Evolutionary conservation across 2,797 vertebrate genomes (phyloP).

Genomic region (Etheostoma nigrum): DNA sequence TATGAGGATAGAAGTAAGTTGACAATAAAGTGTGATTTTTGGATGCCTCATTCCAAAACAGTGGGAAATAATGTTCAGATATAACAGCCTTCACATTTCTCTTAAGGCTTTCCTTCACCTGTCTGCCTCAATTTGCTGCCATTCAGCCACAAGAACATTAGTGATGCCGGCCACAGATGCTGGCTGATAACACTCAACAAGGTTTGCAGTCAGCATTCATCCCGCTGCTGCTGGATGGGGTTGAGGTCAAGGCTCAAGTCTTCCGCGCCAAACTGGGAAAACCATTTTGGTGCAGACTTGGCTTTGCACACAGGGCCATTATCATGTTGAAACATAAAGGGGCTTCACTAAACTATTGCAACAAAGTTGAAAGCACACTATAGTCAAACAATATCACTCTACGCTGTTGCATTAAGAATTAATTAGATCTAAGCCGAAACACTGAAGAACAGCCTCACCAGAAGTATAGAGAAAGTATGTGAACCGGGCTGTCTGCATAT

Average conservation of each 20-base stretch:
- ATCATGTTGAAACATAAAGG: neutral
- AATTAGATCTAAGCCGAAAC: slow-evolving; percentile 1
- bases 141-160: neutral
- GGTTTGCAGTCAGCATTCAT: neutral
- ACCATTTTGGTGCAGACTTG: neutral
- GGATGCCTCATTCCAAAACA: slow-evolving; percentile 1
- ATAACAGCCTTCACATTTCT: neutral
- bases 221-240: neutral
- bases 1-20: neutral
- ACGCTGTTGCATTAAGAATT: neutral
- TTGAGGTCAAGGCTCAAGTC: neutral
- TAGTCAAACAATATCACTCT: neutral
- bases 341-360: neutral
- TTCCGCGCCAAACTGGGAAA: neutral
- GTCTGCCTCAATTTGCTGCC: neutral
- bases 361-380: neutral
- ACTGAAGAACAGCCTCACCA: neutral
- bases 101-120: neutral
- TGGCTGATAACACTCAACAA: neutral
- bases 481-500: neutral
- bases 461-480: neutral
- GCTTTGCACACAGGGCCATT: neutral
- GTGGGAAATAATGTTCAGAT: neutral
- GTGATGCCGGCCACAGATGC: neutral
- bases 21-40: slow-evolving; percentile 6